Evolutionary conservation across 2,888 invertebrate species (phyloP), one percentile per base, ranked within the genome.

Genomic region (Polietes domitor): DNA sequence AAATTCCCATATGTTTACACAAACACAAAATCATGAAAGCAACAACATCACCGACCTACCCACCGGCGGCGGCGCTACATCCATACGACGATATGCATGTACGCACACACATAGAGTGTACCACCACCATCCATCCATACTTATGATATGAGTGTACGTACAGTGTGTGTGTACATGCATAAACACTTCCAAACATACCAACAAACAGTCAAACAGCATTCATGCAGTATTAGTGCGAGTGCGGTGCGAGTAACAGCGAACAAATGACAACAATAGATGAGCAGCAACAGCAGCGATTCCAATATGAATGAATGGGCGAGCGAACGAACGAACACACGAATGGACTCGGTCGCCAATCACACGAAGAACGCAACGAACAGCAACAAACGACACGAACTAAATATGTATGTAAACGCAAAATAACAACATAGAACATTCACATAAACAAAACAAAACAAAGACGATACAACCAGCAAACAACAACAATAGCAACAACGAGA

Each of bases 1-100:
- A 77, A 80, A 80, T 86, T 86, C 80, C 79, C 85, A 83, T 80
- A 82, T 82, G 85, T 78, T 85, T 77, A 79, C 83, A 85, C 78
- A 74, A 82, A 83, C 71, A 80, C 80, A 80, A 80, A 77, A 77
- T 77, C 53, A n/a, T 68, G 68, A 68, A n/a, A 55, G 75, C 77
- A 53, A 68, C 63, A 76, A 50, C 61, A 65, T 37, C 55, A 74
- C 9, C 19, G n/a, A 47, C 7, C n/a, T n/a, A 47, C 32, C 32
- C 4, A 32, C 4, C 32, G n/a, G 47, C 47, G 17, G 28, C 28
- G 12, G 28, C n/a, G 15, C 61, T 28, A 12, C 26, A 15, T 7
- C 28, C 28, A 28, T 1, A 5, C 21, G 21, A 21, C 55, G 5
- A 21, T 1, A 61, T 32, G 24, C 1, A 26, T 1, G 58, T 58